Base-by-base conservation (phyloP, 2,888 invertebrate species). In the Pherbina coryleti region DNA sequence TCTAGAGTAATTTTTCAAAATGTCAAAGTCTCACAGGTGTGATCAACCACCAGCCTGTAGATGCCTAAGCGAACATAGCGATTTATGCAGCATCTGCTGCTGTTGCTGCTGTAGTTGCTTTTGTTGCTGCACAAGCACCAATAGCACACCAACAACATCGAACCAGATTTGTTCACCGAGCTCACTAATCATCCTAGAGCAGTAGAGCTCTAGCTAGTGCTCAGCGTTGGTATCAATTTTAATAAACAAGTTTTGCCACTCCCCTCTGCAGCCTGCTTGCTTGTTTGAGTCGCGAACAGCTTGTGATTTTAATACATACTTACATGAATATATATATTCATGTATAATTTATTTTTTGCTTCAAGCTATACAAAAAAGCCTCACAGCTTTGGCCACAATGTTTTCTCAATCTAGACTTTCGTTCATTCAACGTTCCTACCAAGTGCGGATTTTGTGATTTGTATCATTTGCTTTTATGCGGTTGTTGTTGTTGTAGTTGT, bases 1-100 rank as follows among this genome's bases (percentile, higher is more conserved):
- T 84, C 85, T 85, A 85, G 84, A 84, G 84, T 82, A 82, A 85
- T 85, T 84, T 82, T 85, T 85, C 86, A 85, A 85, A 85, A 85
- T 85, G 85, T 85, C 86, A 85, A 70, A 74, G 73, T 55, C 22
- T 62, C 76, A 73, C 84, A 85, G 86, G 86, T 85, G 86, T 84
- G 83, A 85, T 82, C 83, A 81, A 80, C 80, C 17, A 51, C 7
- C 69, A 25, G 69, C 64, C 34, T 3, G 34, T 34, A 28, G 17
- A 34, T 44, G 44, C 44, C 14, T 11, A 44, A 44, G 44, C 44
- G 11, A 44, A 44, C 44, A n/a, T 14, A 44, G 11, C 44, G 44
- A 44, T 44, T 31, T 81, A 57, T 70, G 55, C 71, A 71, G 64
- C 78, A 76, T 72, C 74, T 74, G 53, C 78, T 49, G 62, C 81